phyloP scores from a whole-genome alignment of 2,113 vertebrate genomes.

The Hemiprocne comata region DNA sequence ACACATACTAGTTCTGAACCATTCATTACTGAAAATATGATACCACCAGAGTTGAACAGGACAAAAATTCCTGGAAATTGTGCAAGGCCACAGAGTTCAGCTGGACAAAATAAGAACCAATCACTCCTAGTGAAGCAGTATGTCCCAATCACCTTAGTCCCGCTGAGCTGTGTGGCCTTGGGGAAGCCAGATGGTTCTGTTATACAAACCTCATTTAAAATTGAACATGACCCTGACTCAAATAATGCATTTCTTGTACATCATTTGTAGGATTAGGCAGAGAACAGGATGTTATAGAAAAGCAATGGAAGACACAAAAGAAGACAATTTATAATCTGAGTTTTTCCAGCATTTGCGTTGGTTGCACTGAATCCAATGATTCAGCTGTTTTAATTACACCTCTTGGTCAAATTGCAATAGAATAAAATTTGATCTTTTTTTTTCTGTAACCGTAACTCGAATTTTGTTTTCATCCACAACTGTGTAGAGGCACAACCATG shows the following conservation, averaged over 20 bases:
- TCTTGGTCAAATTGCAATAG: slow-evolving; percentile 3
- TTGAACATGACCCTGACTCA: neutral
- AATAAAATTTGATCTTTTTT: neutral
- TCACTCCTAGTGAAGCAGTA: neutral
- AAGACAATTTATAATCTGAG: neutral
- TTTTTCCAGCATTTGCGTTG: neutral
- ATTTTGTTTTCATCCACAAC: slow-evolving; percentile 18
- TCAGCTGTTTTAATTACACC: slow-evolving; percentile 8
- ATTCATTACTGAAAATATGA: neutral
- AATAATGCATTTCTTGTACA: slow-evolving; percentile 29
- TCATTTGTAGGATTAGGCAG: neutral
- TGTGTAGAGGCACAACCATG: neutral
- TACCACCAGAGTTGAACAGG: neutral
- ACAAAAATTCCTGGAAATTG: neutral
- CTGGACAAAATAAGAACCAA: neutral
- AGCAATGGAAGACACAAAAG: neutral
- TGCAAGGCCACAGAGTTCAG: neutral
- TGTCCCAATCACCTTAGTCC: slow-evolving; percentile 24
- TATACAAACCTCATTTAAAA: slow-evolving; percentile 2
- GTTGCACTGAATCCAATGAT: neutral
- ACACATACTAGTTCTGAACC: neutral
- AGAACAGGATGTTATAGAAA: slow-evolving; percentile 18
- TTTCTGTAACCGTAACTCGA: slow-evolving; percentile 1
- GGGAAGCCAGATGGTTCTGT: slow-evolving; percentile 32
- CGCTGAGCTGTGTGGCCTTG: neutral